Conservation (phyloP, 2,888 invertebrate species). For the Clistopyga incitator region DNA sequence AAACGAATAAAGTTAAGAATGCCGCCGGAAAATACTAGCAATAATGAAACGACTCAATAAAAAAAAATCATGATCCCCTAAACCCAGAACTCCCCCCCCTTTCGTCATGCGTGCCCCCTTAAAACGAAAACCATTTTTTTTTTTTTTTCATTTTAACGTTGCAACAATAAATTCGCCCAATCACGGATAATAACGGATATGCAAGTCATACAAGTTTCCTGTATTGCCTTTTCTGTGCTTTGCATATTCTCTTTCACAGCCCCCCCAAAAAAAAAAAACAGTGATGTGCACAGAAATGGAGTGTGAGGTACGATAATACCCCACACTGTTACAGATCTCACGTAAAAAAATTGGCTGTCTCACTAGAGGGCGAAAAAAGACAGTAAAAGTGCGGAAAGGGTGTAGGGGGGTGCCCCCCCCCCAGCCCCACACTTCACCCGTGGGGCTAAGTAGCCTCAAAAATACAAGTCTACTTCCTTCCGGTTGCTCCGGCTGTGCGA, state of each 20-base stretch:
- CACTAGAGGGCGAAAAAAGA: constrained; percentile 15
- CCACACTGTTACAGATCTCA: constrained; percentile 40
- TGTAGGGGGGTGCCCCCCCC: neutral
- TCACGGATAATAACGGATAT: constrained; percentile 51
- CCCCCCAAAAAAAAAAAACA: neutral
- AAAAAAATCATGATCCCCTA: neutral
- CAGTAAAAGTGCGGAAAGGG: constrained; percentile 15
- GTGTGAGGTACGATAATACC: constrained; percentile 39
- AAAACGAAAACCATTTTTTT: constrained; percentile 31
- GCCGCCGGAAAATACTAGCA: neutral
- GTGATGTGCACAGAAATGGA: constrained; percentile 27
- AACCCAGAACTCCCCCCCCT: neutral
- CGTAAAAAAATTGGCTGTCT: constrained; percentile 31
- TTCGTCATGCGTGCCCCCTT: constrained; percentile 23
- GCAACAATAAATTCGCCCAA: constrained; percentile 43
- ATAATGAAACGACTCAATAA: constrained; percentile 24
- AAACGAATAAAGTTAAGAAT: constrained; percentile 6
- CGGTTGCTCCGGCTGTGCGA: constrained; percentile 51
- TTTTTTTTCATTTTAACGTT: constrained; percentile 2
- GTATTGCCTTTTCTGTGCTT: neutral
- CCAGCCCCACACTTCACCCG: no score
- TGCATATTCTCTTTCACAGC: constrained; percentile 5
- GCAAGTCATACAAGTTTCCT: constrained; percentile 38
- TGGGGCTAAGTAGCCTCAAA: constrained; percentile 62
- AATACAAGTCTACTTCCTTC: constrained; percentile 65